These are phyloP conservation scores for Idaea aversata DNA, from an alignment of 2,888 invertebrate species.

Conservation along the genomic window DNA sequence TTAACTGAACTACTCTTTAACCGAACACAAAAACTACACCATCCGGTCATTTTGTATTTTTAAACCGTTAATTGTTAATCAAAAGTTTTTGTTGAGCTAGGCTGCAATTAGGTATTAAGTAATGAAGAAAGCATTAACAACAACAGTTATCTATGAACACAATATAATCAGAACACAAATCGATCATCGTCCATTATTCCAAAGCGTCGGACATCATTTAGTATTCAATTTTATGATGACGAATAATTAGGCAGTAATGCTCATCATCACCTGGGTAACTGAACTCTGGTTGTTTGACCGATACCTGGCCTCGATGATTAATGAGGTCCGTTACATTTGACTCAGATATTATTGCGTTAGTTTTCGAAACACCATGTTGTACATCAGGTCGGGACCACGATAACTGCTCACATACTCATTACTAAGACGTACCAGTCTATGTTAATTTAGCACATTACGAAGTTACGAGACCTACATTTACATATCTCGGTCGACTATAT, in stretches of 20 bases:
- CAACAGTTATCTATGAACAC: not conserved
- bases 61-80: constrained; percentile 7
- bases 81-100: not conserved
- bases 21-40: constrained; percentile 46
- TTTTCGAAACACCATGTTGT: constrained; percentile 56
- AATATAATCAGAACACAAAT: not conserved
- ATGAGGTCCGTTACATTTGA: constrained; percentile 72
- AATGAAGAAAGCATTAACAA: not conserved
- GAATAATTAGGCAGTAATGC: constrained; percentile 61
- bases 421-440: constrained; percentile 34
- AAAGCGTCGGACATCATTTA: not conserved
- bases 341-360: constrained; percentile 69
- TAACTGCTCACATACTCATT: constrained; percentile 43
- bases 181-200: not conserved
- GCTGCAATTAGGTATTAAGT: not conserved
- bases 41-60: constrained; percentile 20
- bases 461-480: constrained; percentile 12
- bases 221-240: constrained; percentile 42
- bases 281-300: constrained; percentile 57
- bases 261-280: constrained; percentile 40
- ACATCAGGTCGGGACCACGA: constrained; percentile 37
- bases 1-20: constrained; percentile 39
- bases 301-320: constrained; percentile 74
- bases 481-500: constrained; percentile 16
- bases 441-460: constrained; percentile 17